Base-by-base conservation (phyloP, 2,797 vertebrate genomes). In the Crax fasciolata region DNA sequence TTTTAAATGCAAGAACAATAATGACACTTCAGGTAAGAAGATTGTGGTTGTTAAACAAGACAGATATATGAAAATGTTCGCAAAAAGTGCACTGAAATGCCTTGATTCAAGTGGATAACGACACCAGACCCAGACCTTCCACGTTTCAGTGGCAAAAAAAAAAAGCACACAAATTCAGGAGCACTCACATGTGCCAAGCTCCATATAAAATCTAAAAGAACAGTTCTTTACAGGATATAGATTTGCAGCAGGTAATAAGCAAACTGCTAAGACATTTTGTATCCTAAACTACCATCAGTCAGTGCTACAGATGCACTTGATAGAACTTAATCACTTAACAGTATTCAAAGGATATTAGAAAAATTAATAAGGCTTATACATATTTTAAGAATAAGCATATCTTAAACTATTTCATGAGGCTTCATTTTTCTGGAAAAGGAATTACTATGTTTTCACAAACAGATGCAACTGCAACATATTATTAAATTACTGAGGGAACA, bases 211-310 rank as follows among this genome's bases (percentile, higher is more conserved):
- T 23, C 65, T 13, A n/a, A 25, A 41, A 24, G 49, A 84, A 59
- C 17, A 7, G 4, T 14, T 52, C 38, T 46, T 58, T 51, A 18
- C 0, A 0, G 7, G 9, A 8, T 15, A 7, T 6, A 51, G 11
- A 39, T 59, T 72, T 55, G 14, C 52, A 57, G 13, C n/a, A 25
- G 23, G 10, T 46, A 38, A 16, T 54, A 91, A 24, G 30, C 28
- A 89, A 79, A 68, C 2, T 3, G 5, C 20, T 27, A 11, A 9
- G 14, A 5, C 4, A 23, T 39, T 75, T 75, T 24, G 3, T 19
- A 55, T 20, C 9, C 21, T 82, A 41, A 21, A 12, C 15, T 70
- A 38, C 17, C 15, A 3, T 9, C 48, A 9, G 9, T 66, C n/a
- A 10, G 7, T 20, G 48, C 13, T 68, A 19, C 6, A 70, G 27